Evolutionary conservation across 2,113 vertebrate genomes (phyloP).

Genomic region (Willisornis vidua): DNA sequence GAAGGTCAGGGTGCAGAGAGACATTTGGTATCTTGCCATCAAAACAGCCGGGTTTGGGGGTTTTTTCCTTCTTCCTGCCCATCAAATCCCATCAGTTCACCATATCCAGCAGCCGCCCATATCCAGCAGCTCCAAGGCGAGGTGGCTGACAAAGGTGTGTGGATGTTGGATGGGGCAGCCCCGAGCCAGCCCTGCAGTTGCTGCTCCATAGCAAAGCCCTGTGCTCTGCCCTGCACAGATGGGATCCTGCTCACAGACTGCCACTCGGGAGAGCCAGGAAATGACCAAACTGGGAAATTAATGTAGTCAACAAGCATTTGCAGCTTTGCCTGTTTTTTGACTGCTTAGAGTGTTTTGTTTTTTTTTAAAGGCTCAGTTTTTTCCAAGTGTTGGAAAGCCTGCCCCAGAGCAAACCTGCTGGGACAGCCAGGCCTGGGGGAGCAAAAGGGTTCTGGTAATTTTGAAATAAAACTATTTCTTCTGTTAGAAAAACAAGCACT

Average conservation of each 20-base stretch:
- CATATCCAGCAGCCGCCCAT: neutral
- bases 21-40: conserved; percentile 45
- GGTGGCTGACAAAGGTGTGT: accelerated
- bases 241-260: neutral
- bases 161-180: neutral
- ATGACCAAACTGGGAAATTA: neutral
- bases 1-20: conserved; percentile 48
- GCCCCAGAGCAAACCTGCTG: accelerated
- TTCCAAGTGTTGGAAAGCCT: neutral
- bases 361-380: neutral
- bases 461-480: conserved; percentile 14
- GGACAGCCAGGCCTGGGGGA: neutral
- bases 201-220: neutral
- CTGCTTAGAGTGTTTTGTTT: neutral
- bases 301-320: neutral
- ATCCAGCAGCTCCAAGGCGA: neutral
- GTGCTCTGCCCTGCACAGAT: neutral
- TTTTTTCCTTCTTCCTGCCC: conserved; percentile 18
- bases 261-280: neutral
- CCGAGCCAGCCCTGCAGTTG: neutral
- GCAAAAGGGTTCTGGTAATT: neutral
- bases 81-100: neutral
- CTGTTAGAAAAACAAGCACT: conserved; percentile 4
- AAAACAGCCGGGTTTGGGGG: neutral
- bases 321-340: neutral